Base-by-base conservation (phyloP, 2,888 invertebrate species). In the Catocala fraxini region DNA sequence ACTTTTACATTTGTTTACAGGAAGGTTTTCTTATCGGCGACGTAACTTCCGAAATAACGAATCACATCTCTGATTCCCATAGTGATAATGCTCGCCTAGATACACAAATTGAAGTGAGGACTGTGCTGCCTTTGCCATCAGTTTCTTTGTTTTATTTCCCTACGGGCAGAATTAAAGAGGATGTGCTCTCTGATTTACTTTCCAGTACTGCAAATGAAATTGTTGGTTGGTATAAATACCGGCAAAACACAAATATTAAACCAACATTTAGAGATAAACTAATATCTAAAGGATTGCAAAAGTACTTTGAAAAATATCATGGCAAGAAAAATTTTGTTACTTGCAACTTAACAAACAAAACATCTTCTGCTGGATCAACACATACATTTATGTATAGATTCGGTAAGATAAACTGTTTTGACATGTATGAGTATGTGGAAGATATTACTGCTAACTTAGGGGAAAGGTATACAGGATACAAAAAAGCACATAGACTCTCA, bases 161-260 rank as follows among this genome's bases (percentile, higher is more conserved):
- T 1, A 89, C 93, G 4, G 96, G 96, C 7, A 91, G 90, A 79
- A 91, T 96, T 51, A 93, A 95, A 75, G 90, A 92, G 68, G 94
- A 95, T 70, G 94, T 94, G 71, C 80, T 96, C 3, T 84, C 87
- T 59, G 89, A 90, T 6, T 88, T 96, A 61, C 81, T 96, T 12
- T 92, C 94, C 2, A 89, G 89, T 61, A 91, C 94, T 63, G 92
- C 94, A 25, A 92, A 89, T 71, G 95, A 95, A 87, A 94, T 96
- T 25, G 95, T 96, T 9, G 96, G 96, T 33, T 96, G 96, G 96
- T 96, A 96, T 81, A 95, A 95, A 83, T 96, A 95, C 78, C 94
- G 96, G 69, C 92, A 93, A 70, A 93, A 95, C 56, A 90, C 91
- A 52, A 90, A 88, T 48, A 89, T 95, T 34, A 93, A 92, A 72